phyloP scores from a whole-genome alignment of 92 coral and sea anemone species.

The Palythoa caribaeorum region DNA sequence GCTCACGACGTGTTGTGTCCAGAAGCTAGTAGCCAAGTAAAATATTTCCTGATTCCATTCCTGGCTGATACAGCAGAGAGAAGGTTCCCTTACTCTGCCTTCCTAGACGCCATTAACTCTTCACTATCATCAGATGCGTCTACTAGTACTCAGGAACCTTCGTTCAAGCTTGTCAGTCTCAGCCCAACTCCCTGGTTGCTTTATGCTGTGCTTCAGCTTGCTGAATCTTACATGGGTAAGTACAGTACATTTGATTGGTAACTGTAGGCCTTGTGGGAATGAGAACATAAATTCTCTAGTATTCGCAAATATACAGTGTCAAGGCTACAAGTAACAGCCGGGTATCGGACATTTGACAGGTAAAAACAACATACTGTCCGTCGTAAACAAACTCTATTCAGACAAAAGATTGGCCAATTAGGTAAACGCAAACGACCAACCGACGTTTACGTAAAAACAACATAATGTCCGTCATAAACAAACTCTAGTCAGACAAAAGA shows the following conservation, averaged over 20 bases:
- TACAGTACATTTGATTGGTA: neutral
- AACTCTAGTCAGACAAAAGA: too few species aligned
- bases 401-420: too few species aligned
- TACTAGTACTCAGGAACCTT: neutral
- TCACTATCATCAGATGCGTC: neutral
- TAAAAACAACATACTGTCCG: too few species aligned
- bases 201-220: constrained; percentile 35
- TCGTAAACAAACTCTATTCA: too few species aligned
- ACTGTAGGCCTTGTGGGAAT: neutral
- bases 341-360: too few species aligned
- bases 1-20: constrained; percentile 36
- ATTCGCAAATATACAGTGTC: too few species aligned
- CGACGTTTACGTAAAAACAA: too few species aligned
- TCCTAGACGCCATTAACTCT: constrained; percentile 45
- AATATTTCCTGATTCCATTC: constrained; percentile 34
- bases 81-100: constrained; percentile 31
- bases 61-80: constrained; percentile 3
- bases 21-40: constrained; percentile 39
- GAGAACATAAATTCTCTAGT: too few species aligned
- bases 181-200: constrained; percentile 40
- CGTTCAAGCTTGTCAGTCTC: neutral
- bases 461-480: too few species aligned
- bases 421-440: too few species aligned
- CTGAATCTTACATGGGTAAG: constrained; percentile 29
- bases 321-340: too few species aligned